Base-by-base conservation (phyloP, 2,797 vertebrate genomes). In the Liasis olivaceus region DNA sequence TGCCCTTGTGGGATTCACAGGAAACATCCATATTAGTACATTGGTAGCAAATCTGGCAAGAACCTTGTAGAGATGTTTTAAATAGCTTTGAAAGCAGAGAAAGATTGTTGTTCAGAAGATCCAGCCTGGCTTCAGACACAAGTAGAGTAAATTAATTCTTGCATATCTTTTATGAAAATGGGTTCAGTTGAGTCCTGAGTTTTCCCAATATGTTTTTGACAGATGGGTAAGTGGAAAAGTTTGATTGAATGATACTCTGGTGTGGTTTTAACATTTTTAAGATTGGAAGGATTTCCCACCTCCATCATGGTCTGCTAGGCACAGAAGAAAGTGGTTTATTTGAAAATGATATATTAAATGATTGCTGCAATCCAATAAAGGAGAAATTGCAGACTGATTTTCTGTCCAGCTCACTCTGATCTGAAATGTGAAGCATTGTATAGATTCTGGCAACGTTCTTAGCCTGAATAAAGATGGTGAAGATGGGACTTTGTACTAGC, bases 171-270 rank as follows among this genome's bases (percentile, higher is more conserved):
- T 91, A 94, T 92, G 86, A 94, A 89, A 63, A 36, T 93, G 90
- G 91, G 86, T 93, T 89, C 90, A 90, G 85, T 66, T 69, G 90
- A 95, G 66, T 31, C 91, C 66, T 28, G 54, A 90, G 69, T 85
- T 84, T 81, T 87, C 85, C 85, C 36, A 58, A 12, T 86, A 84
- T 0, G 0, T 92, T 95, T 95, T 95, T 91, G 87, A 72, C 64
- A 93, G 85, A 85, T 94, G 90, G 94, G 62, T 69, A 92, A 96
- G 92, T 92, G 88, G 86, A 87, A 91, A 93, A 92, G 9, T 77
- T 94, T 89, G 92, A 92, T 54, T 90, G 91, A 92, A 88, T 92
- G 91, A 91, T 64, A 51, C 26, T 93, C 12, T 77, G 92, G 51
- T 1, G 4, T 54, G 63, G 47, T 85, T 58, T 54, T 92, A 92